Conservation (phyloP, 2,797 vertebrate species). For the Tarsius wallacei region DNA sequence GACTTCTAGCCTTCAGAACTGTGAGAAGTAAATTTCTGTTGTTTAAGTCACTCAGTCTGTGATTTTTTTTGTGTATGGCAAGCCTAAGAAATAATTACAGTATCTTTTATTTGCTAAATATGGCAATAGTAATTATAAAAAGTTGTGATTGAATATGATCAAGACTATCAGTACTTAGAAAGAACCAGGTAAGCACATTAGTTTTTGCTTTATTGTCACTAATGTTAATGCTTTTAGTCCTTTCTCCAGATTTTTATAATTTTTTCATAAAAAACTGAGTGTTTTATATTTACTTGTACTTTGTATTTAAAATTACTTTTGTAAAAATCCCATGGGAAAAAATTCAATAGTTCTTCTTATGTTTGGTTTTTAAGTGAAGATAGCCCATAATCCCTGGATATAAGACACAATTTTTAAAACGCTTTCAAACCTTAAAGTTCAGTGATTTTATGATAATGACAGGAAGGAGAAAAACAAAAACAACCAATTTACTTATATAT, state of each 20-base stretch:
- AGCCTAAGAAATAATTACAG: not conserved
- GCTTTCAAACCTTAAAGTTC: not conserved
- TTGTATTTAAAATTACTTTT: not conserved
- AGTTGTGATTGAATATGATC: not conserved
- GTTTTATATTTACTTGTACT: not conserved
- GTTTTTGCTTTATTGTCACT: constrained; percentile 4
- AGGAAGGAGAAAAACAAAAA: not conserved
- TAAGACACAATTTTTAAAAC: not conserved
- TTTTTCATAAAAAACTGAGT: not conserved
- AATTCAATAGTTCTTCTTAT: not conserved
- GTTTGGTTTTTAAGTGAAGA: not conserved
- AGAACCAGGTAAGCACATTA: not conserved
- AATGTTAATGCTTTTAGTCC: not conserved
- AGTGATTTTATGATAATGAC: not conserved
- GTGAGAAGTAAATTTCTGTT: not conserved
- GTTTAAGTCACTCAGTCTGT: not conserved
- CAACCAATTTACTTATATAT: not conserved
- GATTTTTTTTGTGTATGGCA: not conserved
- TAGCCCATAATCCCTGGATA: not conserved
- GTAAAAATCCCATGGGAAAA: not conserved
- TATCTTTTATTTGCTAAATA: not conserved
- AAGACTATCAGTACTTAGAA: not conserved
- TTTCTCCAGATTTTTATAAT: not conserved
- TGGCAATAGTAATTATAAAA: not conserved
- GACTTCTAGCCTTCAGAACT: not conserved